Base-by-base conservation (phyloP, 2,797 vertebrate species). In the Salmo trutta region DNA sequence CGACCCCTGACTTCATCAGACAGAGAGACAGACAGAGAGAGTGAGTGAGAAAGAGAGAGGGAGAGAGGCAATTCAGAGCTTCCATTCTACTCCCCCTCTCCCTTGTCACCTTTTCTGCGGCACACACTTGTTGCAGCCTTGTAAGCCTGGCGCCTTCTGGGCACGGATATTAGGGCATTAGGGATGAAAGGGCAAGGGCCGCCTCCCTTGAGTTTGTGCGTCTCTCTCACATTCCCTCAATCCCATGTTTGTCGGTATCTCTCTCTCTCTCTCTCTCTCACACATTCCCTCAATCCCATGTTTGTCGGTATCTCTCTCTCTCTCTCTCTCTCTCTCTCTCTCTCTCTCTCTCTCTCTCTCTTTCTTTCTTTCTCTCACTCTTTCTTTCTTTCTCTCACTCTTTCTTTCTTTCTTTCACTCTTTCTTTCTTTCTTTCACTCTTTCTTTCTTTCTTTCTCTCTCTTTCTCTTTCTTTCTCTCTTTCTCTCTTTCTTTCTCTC, bases 1-100 rank as follows among this genome's bases (percentile, higher is more conserved):
- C 73, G 81, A 79, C 82, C 79, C 75, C 76, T 47, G 75, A 65
- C 52, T 78, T 78, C 47, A 71, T 65, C 29, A 64, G 24, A 79
- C 16, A 47, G 31, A 71, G 14, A 64, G 53, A 74, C 29, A 64
- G n/a, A 24, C 1, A 21, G 72, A 77, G 65, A 64, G 72, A 56
- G 41, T 47, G 8, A 53, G 41, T 21, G 29, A 66, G 17, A 29
- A 47, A 54, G 24, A 66, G 17, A 17, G 71, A 56, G 65, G 1
- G 33, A 36, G 33, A 15, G 73, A 29, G 59, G 31, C 51, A 70
- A 19, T 36, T 52, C 41, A 74, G 36, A 76, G 27, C 51, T 53
- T 54, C 41, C 19, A 65, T 78, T 78, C 71, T 78, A 67, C 65
- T 69, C 76, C n/a, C 41, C 17, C 47, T 56, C 53, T 76, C 51